Percentiles rank a stretch among this genome's conserved stretches.
These are phyloP conservation scores for Rhinoraja longicauda DNA, from an alignment of 2,797 vertebrate species.

Conservation along the genomic window DNA sequence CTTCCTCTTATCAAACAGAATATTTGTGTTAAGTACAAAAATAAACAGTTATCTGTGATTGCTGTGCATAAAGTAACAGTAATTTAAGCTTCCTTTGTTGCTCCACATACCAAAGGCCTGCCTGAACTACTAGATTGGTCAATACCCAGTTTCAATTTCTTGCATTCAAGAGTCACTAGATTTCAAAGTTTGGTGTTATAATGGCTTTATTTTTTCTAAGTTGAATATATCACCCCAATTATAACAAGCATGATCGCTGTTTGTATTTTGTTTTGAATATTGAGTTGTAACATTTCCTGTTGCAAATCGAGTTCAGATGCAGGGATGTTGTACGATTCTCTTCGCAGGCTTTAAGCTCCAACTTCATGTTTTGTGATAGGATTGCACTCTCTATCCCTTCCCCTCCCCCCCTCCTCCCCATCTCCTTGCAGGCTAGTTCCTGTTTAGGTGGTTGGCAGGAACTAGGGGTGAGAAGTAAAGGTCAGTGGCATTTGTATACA, in stretches of 20 bases:
- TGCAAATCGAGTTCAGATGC: neutral
- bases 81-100: neutral
- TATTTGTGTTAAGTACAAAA: neutral
- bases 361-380: slow-evolving; percentile 28
- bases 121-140: neutral
- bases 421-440: neutral
- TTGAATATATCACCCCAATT: neutral
- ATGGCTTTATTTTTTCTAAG: neutral
- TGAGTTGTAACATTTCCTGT: neutral
- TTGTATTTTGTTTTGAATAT: neutral
- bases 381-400: neutral
- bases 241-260: neutral
- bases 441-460: slow-evolving; percentile 25
- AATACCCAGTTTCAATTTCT: neutral
- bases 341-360: neutral
- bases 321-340: neutral
- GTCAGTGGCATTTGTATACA: slow-evolving; percentile 32
- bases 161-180: neutral
- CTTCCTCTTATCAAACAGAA: neutral
- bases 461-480: slow-evolving; percentile 34
- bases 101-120: neutral
- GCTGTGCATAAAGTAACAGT: neutral
- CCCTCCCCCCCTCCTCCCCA: neutral
- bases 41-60: neutral
- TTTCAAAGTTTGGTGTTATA: neutral